Percentiles rank a stretch among this genome's conserved stretches.
phyloP scores from a whole-genome alignment of 2,888 invertebrate genomes.

The Drosophila algonquin region DNA sequence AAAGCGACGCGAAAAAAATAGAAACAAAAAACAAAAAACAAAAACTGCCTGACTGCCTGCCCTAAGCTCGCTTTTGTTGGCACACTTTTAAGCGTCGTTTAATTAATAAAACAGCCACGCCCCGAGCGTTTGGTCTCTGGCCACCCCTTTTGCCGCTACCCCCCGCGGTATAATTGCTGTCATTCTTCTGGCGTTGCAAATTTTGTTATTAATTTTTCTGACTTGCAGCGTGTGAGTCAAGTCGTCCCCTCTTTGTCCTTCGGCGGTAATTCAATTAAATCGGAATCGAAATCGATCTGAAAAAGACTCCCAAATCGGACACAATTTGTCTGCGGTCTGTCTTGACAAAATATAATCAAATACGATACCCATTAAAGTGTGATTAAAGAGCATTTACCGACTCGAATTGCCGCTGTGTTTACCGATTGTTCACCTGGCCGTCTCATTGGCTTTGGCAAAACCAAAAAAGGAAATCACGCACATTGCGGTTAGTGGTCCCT shows the following conservation, averaged over 20 bases:
- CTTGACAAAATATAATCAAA: neutral
- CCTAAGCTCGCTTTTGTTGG: conserved; percentile 59
- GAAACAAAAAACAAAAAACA: neutral
- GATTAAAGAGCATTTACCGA: neutral
- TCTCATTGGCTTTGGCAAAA: conserved; percentile 53
- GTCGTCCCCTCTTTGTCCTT: neutral
- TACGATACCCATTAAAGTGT: neutral
- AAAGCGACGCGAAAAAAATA: neutral
- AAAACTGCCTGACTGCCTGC: neutral
- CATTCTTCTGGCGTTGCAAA: conserved; percentile 21
- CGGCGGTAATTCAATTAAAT: neutral
- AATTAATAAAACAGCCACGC: conserved; percentile 64
- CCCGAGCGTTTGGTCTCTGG: conserved; percentile 13
- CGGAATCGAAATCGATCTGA: neutral
- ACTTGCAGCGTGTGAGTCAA: neutral
- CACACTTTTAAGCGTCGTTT: conserved; percentile 63
- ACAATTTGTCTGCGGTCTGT: conserved; percentile 5
- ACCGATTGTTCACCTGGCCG: conserved; percentile 18
- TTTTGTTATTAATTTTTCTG: conserved; percentile 39
- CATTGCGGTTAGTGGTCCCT: conserved; percentile 56
- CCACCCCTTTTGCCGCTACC: conserved; percentile 10
- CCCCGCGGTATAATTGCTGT: conserved; percentile 19
- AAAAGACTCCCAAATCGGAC: neutral
- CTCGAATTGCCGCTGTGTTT: neutral
- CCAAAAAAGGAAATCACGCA: conserved; percentile 69